Base-by-base conservation (phyloP, 2,797 vertebrate genomes). In the Odontamblyopus rebecca region DNA sequence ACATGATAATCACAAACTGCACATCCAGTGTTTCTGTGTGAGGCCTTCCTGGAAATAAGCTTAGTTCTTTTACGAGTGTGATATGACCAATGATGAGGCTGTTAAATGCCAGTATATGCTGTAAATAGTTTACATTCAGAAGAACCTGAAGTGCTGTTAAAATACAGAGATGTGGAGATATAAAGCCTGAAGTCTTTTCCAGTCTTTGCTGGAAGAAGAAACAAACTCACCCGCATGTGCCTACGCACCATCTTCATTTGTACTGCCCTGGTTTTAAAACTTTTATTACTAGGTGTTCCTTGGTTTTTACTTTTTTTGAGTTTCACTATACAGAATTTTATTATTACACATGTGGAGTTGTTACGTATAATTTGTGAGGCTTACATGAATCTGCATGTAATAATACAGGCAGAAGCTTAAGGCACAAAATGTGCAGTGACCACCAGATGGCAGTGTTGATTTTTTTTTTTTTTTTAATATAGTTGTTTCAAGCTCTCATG, bases 181-280 rank as follows among this genome's bases (percentile, higher is more conserved):
- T 83, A 75, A 82, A 54, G 70, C 81, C 88, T 86, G 66, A 79
- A 75, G 74, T 80, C 67, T 84, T 80, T 73, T 80, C 70, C 66
- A 81, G 83, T 75, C 81, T 87, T 89, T 83, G 85, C 82, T 88
- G 91, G 79, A 82, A 78, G 76, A 81, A 82, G 51, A 85, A 75
- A 86, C 61, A 87, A 88, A 80, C 68, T 89, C 79, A 88, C 89
- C 89, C 76, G 90, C 92, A 92, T 91, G 90, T 92, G 92, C 92
- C 92, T 93, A 91, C 44, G 72, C 76, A 67, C 82, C 63, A 67
- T 78, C 62, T 70, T 67, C 12, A 88, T 88, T 73, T 78, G 23
- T 83, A 70, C 44, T 81, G 64, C 72, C 53, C 85, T 48, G 18
- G 61, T 68, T 56, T 74, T 48, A 5, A 16, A 35, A 66, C 26